Base-by-base conservation (phyloP, 2,888 invertebrate genomes). In the Cosmorhoe ocellata region DNA sequence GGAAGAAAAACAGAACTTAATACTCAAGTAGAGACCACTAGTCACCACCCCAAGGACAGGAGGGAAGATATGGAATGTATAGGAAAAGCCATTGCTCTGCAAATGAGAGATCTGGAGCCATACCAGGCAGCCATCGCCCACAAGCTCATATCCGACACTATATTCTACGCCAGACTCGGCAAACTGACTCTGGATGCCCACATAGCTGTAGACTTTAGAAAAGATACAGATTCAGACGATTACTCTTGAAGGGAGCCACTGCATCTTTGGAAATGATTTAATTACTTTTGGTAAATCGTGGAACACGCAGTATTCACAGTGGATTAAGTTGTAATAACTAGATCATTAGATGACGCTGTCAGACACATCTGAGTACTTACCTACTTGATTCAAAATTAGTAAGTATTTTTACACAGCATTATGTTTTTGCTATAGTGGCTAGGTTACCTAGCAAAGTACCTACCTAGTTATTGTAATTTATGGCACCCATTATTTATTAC, bases 91-190 rank as follows among this genome's bases (percentile, higher is more conserved):
- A 51, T 58, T 2, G 58, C 56, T 1, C 10, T 58, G 4, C 60
- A 61, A 28, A 33, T 61, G 27, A 42, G 30, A 34, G 48, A 44
- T 10, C 18, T 61, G 13, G 39, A 43, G 5, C 34, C 51, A 2
- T 31, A 48, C 27, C 60, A 61, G 24, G 34, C 45, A 4, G 46
- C 42, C 3, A 50, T 61, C 6, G 54, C 57, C 6, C 50, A 58
- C 24, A 61, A 58, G 38, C 38, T 61, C 5, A 58, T 61, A 13
- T 45, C 56, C 8, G 60, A 61, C 5, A 34, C 54, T 12, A 40
- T 61, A 36, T 61, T 38, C 11, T 54, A 60, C 22, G 57, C 50
- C 13, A 55, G 57, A 39, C 43, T 55, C 1, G 53, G 52, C n/a
- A 54, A 45, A 33, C 34, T 58, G 9, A 51, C 45, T n/a, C 39